Conservation (phyloP, 2,797 vertebrate genomes). For the Emydoidea blandingii region DNA sequence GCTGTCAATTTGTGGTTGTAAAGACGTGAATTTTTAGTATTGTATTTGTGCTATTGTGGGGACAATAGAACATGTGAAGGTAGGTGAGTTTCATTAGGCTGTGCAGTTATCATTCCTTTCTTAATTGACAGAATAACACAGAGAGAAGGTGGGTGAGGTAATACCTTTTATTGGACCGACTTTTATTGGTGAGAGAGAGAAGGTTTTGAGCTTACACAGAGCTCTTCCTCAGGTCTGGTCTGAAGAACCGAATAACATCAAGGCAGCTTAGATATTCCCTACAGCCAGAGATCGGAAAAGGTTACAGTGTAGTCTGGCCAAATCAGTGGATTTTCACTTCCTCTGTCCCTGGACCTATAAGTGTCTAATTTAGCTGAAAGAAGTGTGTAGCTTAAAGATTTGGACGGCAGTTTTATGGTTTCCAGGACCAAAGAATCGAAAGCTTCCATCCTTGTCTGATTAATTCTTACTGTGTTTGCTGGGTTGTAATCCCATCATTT, state of each 20-base stretch:
- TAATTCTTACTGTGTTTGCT: no score
- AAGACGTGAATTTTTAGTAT: background rate
- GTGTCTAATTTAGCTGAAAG: background rate
- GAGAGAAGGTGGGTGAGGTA: background rate
- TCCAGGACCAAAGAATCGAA: no score
- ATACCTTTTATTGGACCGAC: background rate
- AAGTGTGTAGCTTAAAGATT: background rate
- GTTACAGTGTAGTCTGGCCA: background rate
- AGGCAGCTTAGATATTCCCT: background rate
- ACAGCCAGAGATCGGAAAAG: background rate
- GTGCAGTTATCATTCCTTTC: background rate
- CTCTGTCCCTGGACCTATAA: background rate
- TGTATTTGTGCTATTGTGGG: background rate
- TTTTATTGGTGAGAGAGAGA: background rate
- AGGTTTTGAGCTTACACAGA: background rate
- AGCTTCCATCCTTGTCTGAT: no score
- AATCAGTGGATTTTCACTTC: background rate
- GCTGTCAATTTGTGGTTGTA: background rate
- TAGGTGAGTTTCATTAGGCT: background rate
- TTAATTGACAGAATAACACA: background rate
- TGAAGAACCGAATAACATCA: background rate
- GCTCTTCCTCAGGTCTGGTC: background rate
- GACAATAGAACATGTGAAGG: background rate
- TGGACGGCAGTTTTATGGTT: no score
- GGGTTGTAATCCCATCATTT: no score